Conservation (phyloP, 2,797 vertebrate species). For the Eremophila alpestris region DNA sequence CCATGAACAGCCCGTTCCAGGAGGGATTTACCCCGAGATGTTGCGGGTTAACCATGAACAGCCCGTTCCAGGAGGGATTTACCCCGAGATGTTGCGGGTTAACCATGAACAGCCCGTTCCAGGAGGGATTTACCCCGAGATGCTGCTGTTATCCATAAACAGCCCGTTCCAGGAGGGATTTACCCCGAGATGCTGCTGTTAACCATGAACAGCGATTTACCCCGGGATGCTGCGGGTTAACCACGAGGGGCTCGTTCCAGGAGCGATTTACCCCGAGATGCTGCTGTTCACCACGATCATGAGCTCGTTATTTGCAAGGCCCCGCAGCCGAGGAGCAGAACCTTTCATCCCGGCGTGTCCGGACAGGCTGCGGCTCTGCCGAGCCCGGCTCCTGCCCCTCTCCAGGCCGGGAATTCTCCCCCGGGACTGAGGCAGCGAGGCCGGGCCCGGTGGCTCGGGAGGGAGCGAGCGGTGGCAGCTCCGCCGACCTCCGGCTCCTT, state of each 20-base stretch:
- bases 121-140: neutral
- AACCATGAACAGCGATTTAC: too few species aligned
- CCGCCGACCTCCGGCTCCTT: neutral
- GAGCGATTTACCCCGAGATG: too few species aligned
- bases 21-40: neutral
- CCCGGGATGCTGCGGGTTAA: too few species aligned
- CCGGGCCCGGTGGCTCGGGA: neutral
- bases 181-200: neutral
- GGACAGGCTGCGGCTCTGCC: neutral
- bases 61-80: too few species aligned
- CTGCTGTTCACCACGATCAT: too few species aligned
- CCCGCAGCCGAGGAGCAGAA: neutral
- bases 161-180: too few species aligned
- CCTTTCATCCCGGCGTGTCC: neutral
- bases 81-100: neutral
- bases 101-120: too few species aligned
- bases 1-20: too few species aligned
- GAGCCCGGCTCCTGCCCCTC: neutral
- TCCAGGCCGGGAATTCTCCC: too few species aligned
- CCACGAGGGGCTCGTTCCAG: neutral
- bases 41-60: neutral
- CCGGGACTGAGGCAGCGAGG: fast-evolving
- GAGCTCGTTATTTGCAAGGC: neutral
- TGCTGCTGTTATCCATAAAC: neutral
- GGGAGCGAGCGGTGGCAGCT: fast-evolving